Evolutionary conservation across 2,113 vertebrate species (phyloP).

Genomic region (Miniopterus natalensis): DNA sequence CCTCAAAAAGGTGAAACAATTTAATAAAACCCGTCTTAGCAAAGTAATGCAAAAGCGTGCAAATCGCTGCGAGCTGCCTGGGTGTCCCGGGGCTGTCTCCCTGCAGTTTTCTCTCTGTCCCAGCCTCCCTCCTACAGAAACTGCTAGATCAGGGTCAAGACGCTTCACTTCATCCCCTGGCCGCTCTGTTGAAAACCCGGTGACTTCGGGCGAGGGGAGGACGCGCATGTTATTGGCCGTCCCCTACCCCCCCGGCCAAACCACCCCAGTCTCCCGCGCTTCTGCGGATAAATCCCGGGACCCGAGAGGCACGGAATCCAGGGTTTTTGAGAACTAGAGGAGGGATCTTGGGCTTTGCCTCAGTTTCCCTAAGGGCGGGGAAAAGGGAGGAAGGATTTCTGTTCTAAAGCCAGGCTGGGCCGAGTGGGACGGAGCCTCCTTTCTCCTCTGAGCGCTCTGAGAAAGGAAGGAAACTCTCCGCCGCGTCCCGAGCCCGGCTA

Average conservation of each 20-base stretch:
- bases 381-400: not conserved
- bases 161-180: not conserved
- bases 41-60: not conserved
- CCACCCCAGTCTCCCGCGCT: not conserved
- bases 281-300: not conserved
- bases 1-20: constrained; percentile 21
- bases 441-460: not conserved
- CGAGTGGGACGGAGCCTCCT: not conserved
- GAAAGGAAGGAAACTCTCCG: not conserved
- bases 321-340: not conserved
- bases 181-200: not conserved
- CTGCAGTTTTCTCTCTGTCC: not conserved
- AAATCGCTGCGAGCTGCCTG: not conserved
- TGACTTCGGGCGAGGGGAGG: not conserved
- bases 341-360: not conserved
- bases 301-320: not conserved
- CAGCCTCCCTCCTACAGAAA: not conserved
- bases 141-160: not conserved
- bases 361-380: not conserved
- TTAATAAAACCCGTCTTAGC: not conserved
- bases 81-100: not conserved
- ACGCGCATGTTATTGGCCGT: not conserved
- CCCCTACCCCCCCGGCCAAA: not conserved
- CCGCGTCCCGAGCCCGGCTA: not conserved
- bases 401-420: not conserved